Evolutionary conservation across 2,888 invertebrate genomes (phyloP).

Genomic region (Cerceris ruficornis): DNA sequence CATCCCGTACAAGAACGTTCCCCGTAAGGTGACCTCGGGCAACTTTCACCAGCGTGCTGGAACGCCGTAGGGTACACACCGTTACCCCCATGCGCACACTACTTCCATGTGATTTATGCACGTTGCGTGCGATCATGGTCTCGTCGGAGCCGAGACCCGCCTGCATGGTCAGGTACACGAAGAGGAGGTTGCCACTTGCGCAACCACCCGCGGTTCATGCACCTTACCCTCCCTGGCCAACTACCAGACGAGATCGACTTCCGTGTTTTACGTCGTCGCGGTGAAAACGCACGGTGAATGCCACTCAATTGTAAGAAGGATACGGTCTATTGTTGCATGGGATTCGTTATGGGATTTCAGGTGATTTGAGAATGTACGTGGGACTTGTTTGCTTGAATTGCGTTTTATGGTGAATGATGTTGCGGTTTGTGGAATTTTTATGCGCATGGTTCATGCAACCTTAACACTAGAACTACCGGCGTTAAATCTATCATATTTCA

Average conservation of each 20-base stretch:
- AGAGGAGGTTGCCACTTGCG: slow-evolving; percentile 60
- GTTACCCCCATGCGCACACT: slow-evolving; percentile 52
- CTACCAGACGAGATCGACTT: slow-evolving; percentile 34
- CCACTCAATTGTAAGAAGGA: too few species aligned
- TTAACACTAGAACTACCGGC: too few species aligned
- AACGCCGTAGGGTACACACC: slow-evolving; percentile 55
- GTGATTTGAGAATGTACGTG: too few species aligned
- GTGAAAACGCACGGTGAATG: background rate
- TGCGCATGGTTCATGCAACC: too few species aligned
- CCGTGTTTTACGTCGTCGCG: slow-evolving; percentile 26
- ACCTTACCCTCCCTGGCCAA: slow-evolving; percentile 65
- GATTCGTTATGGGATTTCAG: too few species aligned
- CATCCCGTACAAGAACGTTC: slow-evolving; percentile 35
- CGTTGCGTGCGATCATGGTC: slow-evolving; percentile 76
- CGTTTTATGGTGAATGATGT: too few species aligned
- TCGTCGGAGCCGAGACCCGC: slow-evolving; percentile 64
- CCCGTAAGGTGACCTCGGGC: slow-evolving; percentile 75
- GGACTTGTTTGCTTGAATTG: too few species aligned
- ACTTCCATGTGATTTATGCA: slow-evolving; percentile 75
- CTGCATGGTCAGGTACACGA: slow-evolving; percentile 75
- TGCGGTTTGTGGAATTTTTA: too few species aligned
- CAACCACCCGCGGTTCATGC: slow-evolving; percentile 67
- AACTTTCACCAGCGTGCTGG: slow-evolving; percentile 75
- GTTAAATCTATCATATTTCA: too few species aligned
- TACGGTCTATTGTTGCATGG: too few species aligned